phyloP scores from a whole-genome alignment of 2,888 invertebrate species.

The Papilio demoleus region DNA sequence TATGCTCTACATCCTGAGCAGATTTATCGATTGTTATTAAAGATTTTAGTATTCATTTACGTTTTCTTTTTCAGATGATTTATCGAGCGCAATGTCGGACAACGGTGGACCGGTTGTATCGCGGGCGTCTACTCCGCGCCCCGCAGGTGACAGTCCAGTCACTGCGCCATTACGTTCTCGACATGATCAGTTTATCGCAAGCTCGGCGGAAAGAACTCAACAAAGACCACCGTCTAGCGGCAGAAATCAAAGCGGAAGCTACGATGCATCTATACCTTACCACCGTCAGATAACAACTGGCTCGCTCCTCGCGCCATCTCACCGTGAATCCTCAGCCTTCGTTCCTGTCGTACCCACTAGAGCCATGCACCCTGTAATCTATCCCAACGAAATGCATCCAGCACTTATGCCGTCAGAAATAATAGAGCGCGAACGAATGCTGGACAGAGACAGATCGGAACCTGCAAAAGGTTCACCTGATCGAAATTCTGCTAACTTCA shows the following conservation, averaged over 20 bases:
- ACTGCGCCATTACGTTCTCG: constrained; percentile 77
- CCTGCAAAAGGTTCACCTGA: constrained; percentile 79
- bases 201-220: constrained; percentile 77
- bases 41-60: constrained; percentile 20
- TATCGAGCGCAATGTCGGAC: constrained; percentile 75
- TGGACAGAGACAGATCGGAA: constrained; percentile 77
- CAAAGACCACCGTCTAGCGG: constrained; percentile 79
- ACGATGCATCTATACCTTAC: constrained; percentile 86
- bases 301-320: constrained; percentile 78
- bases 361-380: constrained; percentile 88
- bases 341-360: constrained; percentile 94
- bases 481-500: constrained; percentile 70
- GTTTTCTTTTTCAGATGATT: constrained; percentile 67
- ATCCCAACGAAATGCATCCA: constrained; percentile 88
- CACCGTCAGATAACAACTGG: constrained; percentile 85
- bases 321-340: constrained; percentile 92
- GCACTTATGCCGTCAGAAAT: constrained; percentile 84
- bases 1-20: constrained; percentile 23
- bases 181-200: constrained; percentile 85
- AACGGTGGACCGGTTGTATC: constrained; percentile 74
- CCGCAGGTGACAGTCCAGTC: constrained; percentile 73
- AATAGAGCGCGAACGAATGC: constrained; percentile 81
- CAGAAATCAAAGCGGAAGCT: constrained; percentile 79
- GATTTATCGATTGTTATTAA: constrained; percentile 17
- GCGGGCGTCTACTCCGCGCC: constrained; percentile 80